Percentiles rank a stretch among this genome's conserved stretches.
Evolutionary conservation across 1,140 invertebrate genomes (phyloP).

Genomic region (Aphaenogaster ashmeadi): DNA sequence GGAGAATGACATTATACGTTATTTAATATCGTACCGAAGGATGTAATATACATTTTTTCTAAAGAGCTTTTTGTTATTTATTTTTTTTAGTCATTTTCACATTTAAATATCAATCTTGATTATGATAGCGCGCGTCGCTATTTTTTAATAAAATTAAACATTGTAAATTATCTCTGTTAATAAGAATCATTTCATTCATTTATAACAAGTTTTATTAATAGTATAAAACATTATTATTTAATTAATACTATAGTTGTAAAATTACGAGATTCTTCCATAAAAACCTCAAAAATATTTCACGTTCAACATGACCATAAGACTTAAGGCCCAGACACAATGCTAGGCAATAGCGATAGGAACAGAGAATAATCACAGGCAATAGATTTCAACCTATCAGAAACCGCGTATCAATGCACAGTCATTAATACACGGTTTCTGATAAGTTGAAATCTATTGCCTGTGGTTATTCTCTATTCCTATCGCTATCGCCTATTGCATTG

Average conservation of each 20-base stretch:
- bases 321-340: too few species aligned
- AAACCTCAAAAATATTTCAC: not conserved
- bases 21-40: slow-evolving; percentile 20
- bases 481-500: too few species aligned
- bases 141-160: slow-evolving; percentile 29
- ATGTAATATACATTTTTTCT: slow-evolving; percentile 40
- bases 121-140: not conserved
- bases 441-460: too few species aligned
- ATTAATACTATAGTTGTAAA: not conserved
- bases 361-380: too few species aligned
- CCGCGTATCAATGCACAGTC: too few species aligned
- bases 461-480: too few species aligned
- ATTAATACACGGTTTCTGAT: too few species aligned
- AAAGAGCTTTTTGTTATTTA: slow-evolving; percentile 4
- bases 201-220: slow-evolving; percentile 13
- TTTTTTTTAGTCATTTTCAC: slow-evolving; percentile 36
- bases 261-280: slow-evolving; percentile 7
- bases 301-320: slow-evolving; percentile 9
- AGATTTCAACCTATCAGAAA: too few species aligned
- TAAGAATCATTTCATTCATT: not conserved
- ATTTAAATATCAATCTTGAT: slow-evolving; percentile 13
- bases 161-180: slow-evolving; percentile 37
- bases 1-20: slow-evolving; percentile 28
- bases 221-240: too few species aligned
- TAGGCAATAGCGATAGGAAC: too few species aligned